Evolutionary conservation across 2,888 invertebrate species (phyloP), one percentile per base, ranked within the genome.

Genomic region (Erebia epiphron): DNA sequence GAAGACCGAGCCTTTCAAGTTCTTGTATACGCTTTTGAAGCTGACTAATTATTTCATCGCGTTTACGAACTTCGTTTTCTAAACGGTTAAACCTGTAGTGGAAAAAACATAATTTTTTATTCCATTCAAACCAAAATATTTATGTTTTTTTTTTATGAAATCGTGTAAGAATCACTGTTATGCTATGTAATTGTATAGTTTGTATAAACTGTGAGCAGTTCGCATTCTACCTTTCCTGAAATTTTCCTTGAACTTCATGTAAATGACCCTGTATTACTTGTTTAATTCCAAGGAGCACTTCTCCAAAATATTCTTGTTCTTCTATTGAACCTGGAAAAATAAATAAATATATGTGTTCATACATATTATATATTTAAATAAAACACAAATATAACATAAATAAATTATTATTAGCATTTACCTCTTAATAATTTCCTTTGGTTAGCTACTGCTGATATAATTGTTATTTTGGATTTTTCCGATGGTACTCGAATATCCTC

Each of bases 271-370:
- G 96, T 87, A 98, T 96, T 63, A 97, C 96, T 84, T 97, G 96
- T 84, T 97, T 96, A 73, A 98, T 97, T 73, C 96, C 97, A 76
- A 95, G 87, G 62, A 97, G 93, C 35, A 98, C 95, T 85, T 97
- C 97, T 52, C 96, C 95, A 83, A 97, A 96, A 89, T 96, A 97
- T 84, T 97, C 97, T 81, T 97, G 97, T 79, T 97, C 96, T 83
- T 96, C 95, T 69, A 95, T 86, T 43, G 95, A 94, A 75, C 95
- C 95, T 95, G 88, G 71, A 82, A 87, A 75, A 73, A 75, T 75
- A 78, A 67, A 68, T 3, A 46, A 11, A 26, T 68, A 46, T 70
- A 26, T 61, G 49, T 64, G 41, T 50, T 18, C n/a, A 72, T 66
- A 62, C 46, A 56, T 46, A 35, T 35, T 18, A 43, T 54, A 18